These are phyloP conservation scores for Asteroscopus sphinx DNA, from an alignment of 2,888 invertebrate genomes.

Conservation along the genomic window DNA sequence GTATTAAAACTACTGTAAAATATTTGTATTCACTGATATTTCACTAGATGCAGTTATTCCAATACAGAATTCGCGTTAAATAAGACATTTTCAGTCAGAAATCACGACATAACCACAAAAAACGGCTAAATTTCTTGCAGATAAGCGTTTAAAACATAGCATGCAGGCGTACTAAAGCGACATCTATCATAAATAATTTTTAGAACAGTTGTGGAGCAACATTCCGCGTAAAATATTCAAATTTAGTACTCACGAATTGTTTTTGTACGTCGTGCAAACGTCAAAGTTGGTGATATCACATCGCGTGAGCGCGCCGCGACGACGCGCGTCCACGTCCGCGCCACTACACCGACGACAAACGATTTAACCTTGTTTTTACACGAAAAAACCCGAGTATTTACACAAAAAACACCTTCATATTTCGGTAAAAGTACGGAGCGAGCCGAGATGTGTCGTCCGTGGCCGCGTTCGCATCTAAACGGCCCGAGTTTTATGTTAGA, in stretches of 20 bases:
- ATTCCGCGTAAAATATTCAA: slow-evolving; percentile 72
- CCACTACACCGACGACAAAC: slow-evolving; percentile 72
- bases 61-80: background rate
- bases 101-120: slow-evolving; percentile 28
- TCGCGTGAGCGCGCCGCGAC: slow-evolving; percentile 73
- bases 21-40: background rate
- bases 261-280: slow-evolving; percentile 73
- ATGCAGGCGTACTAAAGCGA: slow-evolving; percentile 29
- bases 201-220: slow-evolving; percentile 44
- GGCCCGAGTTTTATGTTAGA: slow-evolving; percentile 90
- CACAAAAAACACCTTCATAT: slow-evolving; percentile 85
- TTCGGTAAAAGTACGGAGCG: slow-evolving; percentile 90
- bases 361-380: slow-evolving; percentile 76
- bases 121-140: slow-evolving; percentile 12
- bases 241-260: slow-evolving; percentile 80
- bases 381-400: slow-evolving; percentile 83
- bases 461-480: slow-evolving; percentile 90
- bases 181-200: slow-evolving; percentile 47
- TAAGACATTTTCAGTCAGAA: slow-evolving; percentile 20
- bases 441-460: slow-evolving; percentile 89
- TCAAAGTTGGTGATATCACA: slow-evolving; percentile 74
- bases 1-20: slow-evolving; percentile 11
- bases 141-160: slow-evolving; percentile 28
- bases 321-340: slow-evolving; percentile 76
- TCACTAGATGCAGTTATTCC: background rate